Conservation (phyloP, 2,113 vertebrate species). For the Scatophagus argus region DNA sequence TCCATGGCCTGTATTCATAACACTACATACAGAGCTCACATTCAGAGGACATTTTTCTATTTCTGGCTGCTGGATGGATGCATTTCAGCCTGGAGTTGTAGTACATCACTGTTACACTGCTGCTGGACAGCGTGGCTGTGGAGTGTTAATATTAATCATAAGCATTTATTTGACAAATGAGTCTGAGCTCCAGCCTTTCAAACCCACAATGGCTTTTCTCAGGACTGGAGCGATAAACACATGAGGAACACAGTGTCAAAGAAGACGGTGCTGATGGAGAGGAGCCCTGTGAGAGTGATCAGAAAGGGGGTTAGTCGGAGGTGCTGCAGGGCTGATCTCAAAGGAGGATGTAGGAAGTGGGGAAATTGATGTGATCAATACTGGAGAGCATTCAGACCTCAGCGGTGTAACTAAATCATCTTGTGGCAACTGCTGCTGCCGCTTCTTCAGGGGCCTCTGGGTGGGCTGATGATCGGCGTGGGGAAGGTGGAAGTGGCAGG, state of each 20-base stretch:
- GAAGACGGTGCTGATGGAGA: conserved; percentile 15
- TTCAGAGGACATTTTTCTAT: conserved; percentile 67
- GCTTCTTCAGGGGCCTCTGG: conserved; percentile 35
- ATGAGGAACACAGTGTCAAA: not conserved
- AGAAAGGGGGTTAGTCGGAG: conserved; percentile 37
- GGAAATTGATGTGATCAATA: conserved; percentile 80
- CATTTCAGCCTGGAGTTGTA: conserved; percentile 48
- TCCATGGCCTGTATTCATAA: conserved; percentile 63
- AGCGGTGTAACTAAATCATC: conserved; percentile 73
- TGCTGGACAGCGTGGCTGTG: conserved; percentile 14
- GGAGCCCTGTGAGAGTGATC: conserved; percentile 35
- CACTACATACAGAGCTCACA: conserved; percentile 49
- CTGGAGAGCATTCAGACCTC: conserved; percentile 64
- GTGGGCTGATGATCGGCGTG: conserved; percentile 20
- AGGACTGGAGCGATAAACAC: not conserved
- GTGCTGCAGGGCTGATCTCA: conserved; percentile 42
- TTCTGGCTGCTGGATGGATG: conserved; percentile 44
- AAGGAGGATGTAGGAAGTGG: conserved; percentile 80
- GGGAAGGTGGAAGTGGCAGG: conserved; percentile 16
- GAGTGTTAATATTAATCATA: not conserved
- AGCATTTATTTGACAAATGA: conserved; percentile 2
- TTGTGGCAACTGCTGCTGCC: conserved; percentile 33
- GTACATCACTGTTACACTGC: conserved; percentile 48
- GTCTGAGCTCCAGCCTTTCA: not conserved
- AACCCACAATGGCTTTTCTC: not conserved